Percentiles rank a stretch among this genome's conserved stretches.
Conservation (phyloP, 30 jellyfish, hydroid and myxozoan species). For the Chrysaora quinquecirrha region DNA sequence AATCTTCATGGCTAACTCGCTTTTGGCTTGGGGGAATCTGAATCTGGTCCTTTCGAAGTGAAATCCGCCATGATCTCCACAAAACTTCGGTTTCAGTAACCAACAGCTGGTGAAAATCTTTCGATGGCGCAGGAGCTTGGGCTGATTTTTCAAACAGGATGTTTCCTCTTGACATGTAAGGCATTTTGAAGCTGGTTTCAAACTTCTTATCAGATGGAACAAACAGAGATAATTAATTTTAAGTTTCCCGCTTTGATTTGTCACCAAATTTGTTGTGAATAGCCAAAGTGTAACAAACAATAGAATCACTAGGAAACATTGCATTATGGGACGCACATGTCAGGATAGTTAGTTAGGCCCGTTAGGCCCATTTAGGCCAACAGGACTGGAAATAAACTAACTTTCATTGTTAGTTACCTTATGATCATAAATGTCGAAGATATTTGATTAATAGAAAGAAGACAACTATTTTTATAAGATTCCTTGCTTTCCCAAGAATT, state of each 20-base stretch:
- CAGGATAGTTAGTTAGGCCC: no score
- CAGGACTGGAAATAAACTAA: no score
- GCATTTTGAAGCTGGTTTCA: constrained; percentile 42
- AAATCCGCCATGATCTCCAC: constrained; percentile 90
- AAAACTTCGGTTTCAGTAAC: constrained; percentile 80
- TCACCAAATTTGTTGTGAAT: no score
- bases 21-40: constrained; percentile 86
- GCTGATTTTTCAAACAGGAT: constrained; percentile 81
- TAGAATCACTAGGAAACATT: not conserved
- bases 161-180: constrained; percentile 72
- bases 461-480: no score
- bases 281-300: no score
- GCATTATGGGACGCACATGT: not conserved
- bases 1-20: constrained; percentile 72
- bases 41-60: constrained; percentile 82
- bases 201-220: not conserved
- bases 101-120: constrained; percentile 87
- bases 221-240: not conserved
- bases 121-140: constrained; percentile 95
- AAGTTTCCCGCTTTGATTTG: constrained; percentile 82
- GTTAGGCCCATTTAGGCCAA: no score
- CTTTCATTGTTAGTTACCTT: no score
- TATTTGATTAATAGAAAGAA: no score
- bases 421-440: no score
- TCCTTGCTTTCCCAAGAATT: no score